Conservation (phyloP, 1,140 invertebrate genomes). For the Xylocopa sonorina region DNA sequence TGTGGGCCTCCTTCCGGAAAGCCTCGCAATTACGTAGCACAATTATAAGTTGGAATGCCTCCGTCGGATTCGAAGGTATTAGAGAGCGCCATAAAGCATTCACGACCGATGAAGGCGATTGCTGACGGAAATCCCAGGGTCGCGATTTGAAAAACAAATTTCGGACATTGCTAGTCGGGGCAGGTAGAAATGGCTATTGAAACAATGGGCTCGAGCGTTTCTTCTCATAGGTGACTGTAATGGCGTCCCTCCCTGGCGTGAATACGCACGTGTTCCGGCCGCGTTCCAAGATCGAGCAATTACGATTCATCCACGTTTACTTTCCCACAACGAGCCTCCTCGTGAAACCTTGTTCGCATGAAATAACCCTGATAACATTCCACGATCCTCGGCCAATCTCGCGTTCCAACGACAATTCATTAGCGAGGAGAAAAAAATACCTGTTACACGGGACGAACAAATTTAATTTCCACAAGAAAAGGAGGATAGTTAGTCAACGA, state of each 20-base stretch:
- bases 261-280: conserved; percentile 31
- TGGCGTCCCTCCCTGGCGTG: conserved; percentile 33
- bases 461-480: too few relatives aligned
- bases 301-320: not conserved
- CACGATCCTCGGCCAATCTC: not conserved
- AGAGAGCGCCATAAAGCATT: not conserved
- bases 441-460: not conserved
- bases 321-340: conserved; percentile 1
- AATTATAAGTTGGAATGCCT: not conserved
- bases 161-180: conserved; percentile 21
- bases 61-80: not conserved
- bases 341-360: not conserved
- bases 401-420: not conserved
- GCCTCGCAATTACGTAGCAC: too few relatives aligned
- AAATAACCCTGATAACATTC: not conserved
- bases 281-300: conserved; percentile 26
- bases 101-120: conserved; percentile 5
- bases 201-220: conserved; percentile 17
- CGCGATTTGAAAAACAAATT: conserved; percentile 42
- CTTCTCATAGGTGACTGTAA: conserved; percentile 23
- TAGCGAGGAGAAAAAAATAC: too few relatives aligned
- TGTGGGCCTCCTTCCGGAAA: too few relatives aligned
- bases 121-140: not conserved
- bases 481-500: too few relatives aligned
- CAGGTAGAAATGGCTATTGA: conserved; percentile 27